Evolutionary conservation across 2,113 vertebrate genomes (phyloP), one percentile per base, ranked within the genome.

Genomic region (Pterocles orientalis): DNA sequence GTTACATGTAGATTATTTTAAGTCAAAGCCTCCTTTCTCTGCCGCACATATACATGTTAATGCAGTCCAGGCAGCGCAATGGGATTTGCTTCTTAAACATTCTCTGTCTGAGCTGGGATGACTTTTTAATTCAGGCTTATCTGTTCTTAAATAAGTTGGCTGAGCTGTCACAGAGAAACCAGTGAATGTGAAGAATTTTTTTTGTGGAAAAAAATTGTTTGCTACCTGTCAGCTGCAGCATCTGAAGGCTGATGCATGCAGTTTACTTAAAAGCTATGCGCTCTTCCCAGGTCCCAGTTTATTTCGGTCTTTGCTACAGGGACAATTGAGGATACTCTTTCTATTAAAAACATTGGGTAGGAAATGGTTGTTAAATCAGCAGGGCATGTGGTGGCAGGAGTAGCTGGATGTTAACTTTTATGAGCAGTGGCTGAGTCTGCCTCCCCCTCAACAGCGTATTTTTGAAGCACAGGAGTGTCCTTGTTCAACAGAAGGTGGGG

Each of bases 41-140:
- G 68, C 12, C 10, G 6, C 6, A 0, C 34, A 3, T 3, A 0
- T 17, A 8, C 2, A 1, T 0, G 8, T 24, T 12, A n/a, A 4
- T 3, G 1, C 17, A 16, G 7, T 69, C 39, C 6, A 21, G 36
- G 48, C 10, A 36, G 14, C 20, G 3, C 13, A 12, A 12, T 8
- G 7, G 26, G 11, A n/a, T 33, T n/a, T 43, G 16, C 24, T 68
- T 56, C 17, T 23, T 60, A 7, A 18, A 4, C 1, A 0, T 17
- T 62, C 62, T 28, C 47, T 76, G 28, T 36, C 36, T 36, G 23
- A 80, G 10, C 34, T 84, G 17, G 23, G 23, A 39, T 18, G 19
- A 62, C 4, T 61, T 75, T 60, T 79, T 53, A 34, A 1, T 50
- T 88, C 50, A 12, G 13, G 19, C 39, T 31, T 78, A 10, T 0